A percentile compares a stretch with the other conserved stretches of the same genome.
phyloP scores from a whole-genome alignment of 2,797 vertebrate genomes.

The Craterocephalus amniculus region DNA sequence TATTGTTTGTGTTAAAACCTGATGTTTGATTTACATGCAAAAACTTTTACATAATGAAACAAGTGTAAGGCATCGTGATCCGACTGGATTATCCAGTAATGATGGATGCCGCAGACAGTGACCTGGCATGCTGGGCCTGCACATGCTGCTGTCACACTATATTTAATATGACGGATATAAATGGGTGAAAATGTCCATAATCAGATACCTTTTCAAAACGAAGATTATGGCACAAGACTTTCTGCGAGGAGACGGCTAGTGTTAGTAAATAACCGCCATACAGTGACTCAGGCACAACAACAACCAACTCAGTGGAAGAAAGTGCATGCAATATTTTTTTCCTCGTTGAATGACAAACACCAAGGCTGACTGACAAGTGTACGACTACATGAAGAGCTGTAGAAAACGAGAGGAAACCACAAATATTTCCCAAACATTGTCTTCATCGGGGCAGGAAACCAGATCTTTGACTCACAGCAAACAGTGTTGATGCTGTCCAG shows the following conservation, averaged over 20 bases:
- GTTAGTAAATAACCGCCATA: not conserved
- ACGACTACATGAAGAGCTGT: not conserved
- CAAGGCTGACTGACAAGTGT: not conserved
- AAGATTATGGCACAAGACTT: constrained; percentile 14
- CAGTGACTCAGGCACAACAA: constrained; percentile 39
- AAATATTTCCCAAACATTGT: not conserved
- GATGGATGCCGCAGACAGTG: not conserved
- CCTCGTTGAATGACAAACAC: not conserved
- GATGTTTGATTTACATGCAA: constrained; percentile 13
- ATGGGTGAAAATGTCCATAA: not conserved
- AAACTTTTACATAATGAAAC: constrained; percentile 10
- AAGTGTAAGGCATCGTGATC: constrained; percentile 41
- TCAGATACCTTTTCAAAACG: not conserved
- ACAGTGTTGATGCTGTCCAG: not conserved
- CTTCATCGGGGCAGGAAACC: not conserved
- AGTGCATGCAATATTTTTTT: not conserved
- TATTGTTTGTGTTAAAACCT: not conserved
- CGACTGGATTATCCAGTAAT: not conserved
- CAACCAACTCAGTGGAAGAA: not conserved
- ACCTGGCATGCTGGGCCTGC: not conserved
- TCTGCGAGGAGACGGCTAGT: not conserved
- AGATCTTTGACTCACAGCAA: not conserved
- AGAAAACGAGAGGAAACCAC: not conserved
- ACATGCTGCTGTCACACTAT: not conserved
- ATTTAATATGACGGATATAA: not conserved